A percentile compares a stretch with the other conserved stretches of the same genome.
Evolutionary conservation across 2,797 vertebrate species (phyloP).

Genomic region (Anas georgica): DNA sequence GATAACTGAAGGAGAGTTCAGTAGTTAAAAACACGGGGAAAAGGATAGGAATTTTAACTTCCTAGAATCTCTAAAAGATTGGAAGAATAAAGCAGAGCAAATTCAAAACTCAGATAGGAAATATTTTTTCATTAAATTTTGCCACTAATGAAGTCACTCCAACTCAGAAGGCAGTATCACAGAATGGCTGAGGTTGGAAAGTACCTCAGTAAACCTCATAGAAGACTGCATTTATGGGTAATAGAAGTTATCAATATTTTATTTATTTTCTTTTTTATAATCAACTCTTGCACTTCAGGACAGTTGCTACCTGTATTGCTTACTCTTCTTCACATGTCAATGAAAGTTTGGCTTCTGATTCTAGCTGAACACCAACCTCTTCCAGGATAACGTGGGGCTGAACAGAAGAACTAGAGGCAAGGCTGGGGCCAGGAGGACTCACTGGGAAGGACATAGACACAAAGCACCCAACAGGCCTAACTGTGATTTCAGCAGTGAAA

Average conservation of each 20-base stretch:
- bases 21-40: neutral
- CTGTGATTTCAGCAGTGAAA: neutral
- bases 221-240: neutral
- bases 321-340: neutral
- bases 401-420: neutral
- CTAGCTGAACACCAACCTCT: neutral
- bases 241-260: neutral
- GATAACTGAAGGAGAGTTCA: neutral
- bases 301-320: neutral
- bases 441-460: neutral
- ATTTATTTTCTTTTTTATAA: neutral
- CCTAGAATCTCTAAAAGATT: neutral
- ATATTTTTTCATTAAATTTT: neutral
- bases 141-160: neutral
- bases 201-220: neutral
- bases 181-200: rapidly evolving
- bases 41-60: neutral
- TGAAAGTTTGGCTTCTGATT: neutral
- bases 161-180: neutral
- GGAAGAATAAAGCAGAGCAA: neutral
- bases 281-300: rapidly evolving
- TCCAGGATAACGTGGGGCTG: neutral
- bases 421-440: neutral
- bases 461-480: neutral
- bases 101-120: neutral